Percentiles rank a stretch among this genome's conserved stretches.
Conservation (phyloP, 2,797 vertebrate genomes). For the Coreius guichenoti region DNA sequence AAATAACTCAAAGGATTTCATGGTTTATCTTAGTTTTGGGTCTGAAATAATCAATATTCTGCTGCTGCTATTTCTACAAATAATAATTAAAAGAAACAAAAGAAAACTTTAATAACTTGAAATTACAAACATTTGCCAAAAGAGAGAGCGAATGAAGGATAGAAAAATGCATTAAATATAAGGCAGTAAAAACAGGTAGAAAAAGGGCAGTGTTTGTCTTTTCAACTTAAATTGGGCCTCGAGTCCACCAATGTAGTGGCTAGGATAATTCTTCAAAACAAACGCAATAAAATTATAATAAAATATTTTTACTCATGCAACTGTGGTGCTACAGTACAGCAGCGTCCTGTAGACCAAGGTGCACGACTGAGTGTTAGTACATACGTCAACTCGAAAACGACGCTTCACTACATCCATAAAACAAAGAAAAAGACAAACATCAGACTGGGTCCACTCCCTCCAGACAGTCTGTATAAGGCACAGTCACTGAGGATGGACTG, state of each 20-base stretch:
- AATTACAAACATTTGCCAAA: constrained; percentile 50
- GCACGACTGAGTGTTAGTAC: constrained; percentile 38
- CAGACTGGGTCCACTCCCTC: constrained; percentile 50
- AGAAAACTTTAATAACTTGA: constrained; percentile 44
- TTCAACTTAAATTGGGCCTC: constrained; percentile 40
- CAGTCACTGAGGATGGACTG: constrained; percentile 59
- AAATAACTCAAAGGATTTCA: constrained; percentile 13
- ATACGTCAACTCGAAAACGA: constrained; percentile 30
- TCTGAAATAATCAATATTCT: constrained; percentile 9
- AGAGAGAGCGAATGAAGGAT: constrained; percentile 39
- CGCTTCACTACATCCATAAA: constrained; percentile 41
- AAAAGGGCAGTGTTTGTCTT: constrained; percentile 50
- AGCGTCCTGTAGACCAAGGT: neutral
- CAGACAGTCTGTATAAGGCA: constrained; percentile 60
- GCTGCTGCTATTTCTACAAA: neutral
- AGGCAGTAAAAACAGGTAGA: constrained; percentile 52
- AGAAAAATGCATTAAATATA: constrained; percentile 60
- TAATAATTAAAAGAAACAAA: constrained; percentile 22
- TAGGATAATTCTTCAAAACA: constrained; percentile 39
- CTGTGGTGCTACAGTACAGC: neutral
- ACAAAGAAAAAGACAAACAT: constrained; percentile 40
- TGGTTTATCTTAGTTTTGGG: neutral
- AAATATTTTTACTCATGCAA: constrained; percentile 32
- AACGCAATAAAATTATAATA: constrained; percentile 36
- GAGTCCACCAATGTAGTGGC: constrained; percentile 36